A percentile compares a stretch with the other conserved stretches of the same genome.
Conservation (phyloP, 2,888 invertebrate species). For the Tholera decimalis region DNA sequence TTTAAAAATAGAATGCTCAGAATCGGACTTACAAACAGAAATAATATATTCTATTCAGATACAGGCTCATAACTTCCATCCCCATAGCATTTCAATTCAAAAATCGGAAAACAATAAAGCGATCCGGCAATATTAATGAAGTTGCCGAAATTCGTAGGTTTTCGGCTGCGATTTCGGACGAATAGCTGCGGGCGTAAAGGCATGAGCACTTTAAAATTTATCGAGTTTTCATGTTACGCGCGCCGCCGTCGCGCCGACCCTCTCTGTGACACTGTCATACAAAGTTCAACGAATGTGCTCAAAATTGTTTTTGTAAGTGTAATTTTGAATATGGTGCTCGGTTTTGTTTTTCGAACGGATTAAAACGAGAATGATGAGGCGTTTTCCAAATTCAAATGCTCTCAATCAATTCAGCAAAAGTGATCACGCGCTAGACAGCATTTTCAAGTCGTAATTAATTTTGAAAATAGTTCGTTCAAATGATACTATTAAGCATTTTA, state of each 20-base stretch:
- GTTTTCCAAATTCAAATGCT: background rate
- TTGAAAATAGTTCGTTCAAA: too few species aligned
- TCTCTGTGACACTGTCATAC: conserved; percentile 59
- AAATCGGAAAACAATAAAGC: conserved; percentile 64
- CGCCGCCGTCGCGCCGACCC: conserved; percentile 43
- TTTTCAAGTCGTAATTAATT: background rate
- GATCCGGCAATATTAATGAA: conserved; percentile 64
- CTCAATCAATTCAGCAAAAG: background rate
- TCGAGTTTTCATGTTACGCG: conserved; percentile 85
- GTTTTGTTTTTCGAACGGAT: conserved; percentile 35
- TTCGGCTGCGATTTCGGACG: conserved; percentile 72
- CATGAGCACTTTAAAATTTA: conserved; percentile 87
- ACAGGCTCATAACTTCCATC: conserved; percentile 20
- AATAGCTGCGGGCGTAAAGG: conserved; percentile 79
- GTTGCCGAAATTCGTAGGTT: conserved; percentile 62
- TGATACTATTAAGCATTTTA: too few species aligned
- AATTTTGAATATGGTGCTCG: conserved; percentile 35
- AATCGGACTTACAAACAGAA: conserved; percentile 26
- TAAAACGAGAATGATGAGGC: background rate
- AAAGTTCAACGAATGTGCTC: conserved; percentile 58
- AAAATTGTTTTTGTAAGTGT: conserved; percentile 52
- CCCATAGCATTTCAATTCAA: conserved; percentile 47
- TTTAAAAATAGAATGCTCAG: conserved; percentile 26
- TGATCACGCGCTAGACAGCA: background rate
- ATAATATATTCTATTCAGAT: conserved; percentile 30